phyloP scores from a whole-genome alignment of 1,140 invertebrate species.

The Phenacoccus solenopsis region DNA sequence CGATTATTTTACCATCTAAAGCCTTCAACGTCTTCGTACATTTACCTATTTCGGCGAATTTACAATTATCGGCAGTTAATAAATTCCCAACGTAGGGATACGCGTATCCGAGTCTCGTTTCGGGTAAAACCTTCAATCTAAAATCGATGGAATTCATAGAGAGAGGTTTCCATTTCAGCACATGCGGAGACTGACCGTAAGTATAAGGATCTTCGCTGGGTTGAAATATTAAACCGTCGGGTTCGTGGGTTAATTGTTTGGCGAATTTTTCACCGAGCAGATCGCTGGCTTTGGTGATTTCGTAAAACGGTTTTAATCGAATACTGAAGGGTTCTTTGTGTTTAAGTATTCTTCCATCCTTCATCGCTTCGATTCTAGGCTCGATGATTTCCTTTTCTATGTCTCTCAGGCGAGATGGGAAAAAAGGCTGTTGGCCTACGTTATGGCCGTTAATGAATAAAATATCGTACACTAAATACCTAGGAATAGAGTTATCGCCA shows the following conservation, averaged over 20 bases:
- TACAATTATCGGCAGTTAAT: constrained; percentile 56
- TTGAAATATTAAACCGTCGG: constrained; percentile 97
- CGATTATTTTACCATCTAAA: constrained; percentile 87
- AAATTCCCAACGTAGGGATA: constrained; percentile 55
- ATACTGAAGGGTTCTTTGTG: constrained; percentile 75
- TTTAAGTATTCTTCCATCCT: constrained; percentile 57
- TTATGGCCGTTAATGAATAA: constrained; percentile 69
- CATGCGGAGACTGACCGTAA: constrained; percentile 64
- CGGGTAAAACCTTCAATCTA: constrained; percentile 56
- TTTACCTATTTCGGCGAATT: constrained; percentile 60
- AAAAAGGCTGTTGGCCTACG: constrained; percentile 61
- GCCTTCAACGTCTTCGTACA: constrained; percentile 60
- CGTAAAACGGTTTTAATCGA: constrained; percentile 79
- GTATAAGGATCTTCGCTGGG: constrained; percentile 60
- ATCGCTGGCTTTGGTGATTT: constrained; percentile 47
- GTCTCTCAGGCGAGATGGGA: constrained; percentile 57
- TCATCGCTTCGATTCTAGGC: constrained; percentile 59
- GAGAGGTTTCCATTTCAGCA: constrained; percentile 96
- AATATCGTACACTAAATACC: constrained; percentile 94
- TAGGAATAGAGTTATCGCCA: constrained; percentile 56
- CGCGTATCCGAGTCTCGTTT: constrained; percentile 14
- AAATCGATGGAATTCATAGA: constrained; percentile 94
- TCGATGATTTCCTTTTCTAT: constrained; percentile 59
- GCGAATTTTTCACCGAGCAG: constrained; percentile 78
- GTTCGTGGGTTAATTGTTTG: constrained; percentile 75